Evolutionary conservation across 2,113 vertebrate genomes (phyloP), one percentile per base, ranked within the genome.

Genomic region (Corythornis madagascariensis): DNA sequence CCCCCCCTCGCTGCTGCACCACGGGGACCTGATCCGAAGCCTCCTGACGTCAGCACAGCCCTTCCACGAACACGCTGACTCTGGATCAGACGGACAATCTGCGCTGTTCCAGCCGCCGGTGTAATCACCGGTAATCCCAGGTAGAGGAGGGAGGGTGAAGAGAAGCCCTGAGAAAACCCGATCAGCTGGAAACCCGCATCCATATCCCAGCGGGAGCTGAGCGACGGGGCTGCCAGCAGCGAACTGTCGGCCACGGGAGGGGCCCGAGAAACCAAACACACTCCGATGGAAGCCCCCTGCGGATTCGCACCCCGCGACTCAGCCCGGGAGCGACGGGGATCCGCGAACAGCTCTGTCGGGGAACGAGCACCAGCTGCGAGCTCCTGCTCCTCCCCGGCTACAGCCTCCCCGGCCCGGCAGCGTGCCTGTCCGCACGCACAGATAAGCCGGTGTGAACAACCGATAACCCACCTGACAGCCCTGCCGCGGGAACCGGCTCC

Each of bases 221-320:
- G 59, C 7, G 7, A 16, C 0, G 15, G 67, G 4, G 16, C 20
- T 2, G 6, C 8, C 2, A 42, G 42, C 66, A 40, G 79, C 4
- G 4, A 29, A 2, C 1, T 0, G 72, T 16, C 14, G 16, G 71
- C 10, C 4, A 0, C 1, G 1, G 31, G 5, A 45, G 3, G 50
- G 40, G 25, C 48, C 8, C 7, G 21, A 10, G 21, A 0, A 10
- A 2, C 61, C 12, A 0, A 29, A 35, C 33, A 38, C 0, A 0
- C 19, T 10, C 28, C 48, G 3, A 4, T 0, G 6, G 61, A 42
- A 38, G 29, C 42, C 5, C 35, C 1, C 45, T 26, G 31, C 5
- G 0, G 24, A 13, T 33, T 22, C 64, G 12, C 2, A 0, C 43
- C 67, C 69, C 1, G 1, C 12, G 88, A 47, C 66, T 61, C 82